phyloP scores from a whole-genome alignment of 1,140 invertebrate species.

The Nasonia giraulti region DNA sequence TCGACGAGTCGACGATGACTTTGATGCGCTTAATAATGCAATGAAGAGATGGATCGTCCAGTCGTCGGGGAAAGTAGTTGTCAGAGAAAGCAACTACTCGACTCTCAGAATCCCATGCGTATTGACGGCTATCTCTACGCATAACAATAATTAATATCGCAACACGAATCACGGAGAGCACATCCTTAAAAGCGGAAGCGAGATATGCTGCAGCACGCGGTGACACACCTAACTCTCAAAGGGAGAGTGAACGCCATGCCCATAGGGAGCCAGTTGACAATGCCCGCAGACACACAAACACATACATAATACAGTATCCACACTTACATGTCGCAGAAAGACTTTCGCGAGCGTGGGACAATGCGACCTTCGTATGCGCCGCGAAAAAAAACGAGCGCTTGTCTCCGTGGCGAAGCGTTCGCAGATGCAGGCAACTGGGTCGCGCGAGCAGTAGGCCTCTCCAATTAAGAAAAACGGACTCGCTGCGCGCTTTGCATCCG shows the following conservation, averaged over 20 bases:
- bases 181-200: neutral
- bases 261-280: neutral
- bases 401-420: conserved; percentile 29
- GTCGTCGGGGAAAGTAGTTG: no score
- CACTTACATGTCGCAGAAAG: neutral
- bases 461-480: conserved; percentile 61
- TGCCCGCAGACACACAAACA: neutral
- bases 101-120: no score
- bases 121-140: no score
- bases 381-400: conserved; percentile 19
- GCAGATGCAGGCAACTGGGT: conserved; percentile 62
- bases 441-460: conserved; percentile 53
- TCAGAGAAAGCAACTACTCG: no score
- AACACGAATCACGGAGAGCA: neutral
- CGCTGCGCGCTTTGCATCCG: conserved; percentile 20
- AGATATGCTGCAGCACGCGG: neutral
- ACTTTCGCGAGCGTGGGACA: conserved; percentile 62
- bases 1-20: no score
- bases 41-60: no score
- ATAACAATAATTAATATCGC: neutral
- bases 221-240: conserved; percentile 15
- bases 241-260: conserved; percentile 12
- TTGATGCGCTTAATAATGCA: no score
- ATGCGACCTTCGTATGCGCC: conserved; percentile 58
- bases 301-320: no score